Conservation (phyloP, 2,888 invertebrate genomes). For the Pachymerium ferrugineum region DNA sequence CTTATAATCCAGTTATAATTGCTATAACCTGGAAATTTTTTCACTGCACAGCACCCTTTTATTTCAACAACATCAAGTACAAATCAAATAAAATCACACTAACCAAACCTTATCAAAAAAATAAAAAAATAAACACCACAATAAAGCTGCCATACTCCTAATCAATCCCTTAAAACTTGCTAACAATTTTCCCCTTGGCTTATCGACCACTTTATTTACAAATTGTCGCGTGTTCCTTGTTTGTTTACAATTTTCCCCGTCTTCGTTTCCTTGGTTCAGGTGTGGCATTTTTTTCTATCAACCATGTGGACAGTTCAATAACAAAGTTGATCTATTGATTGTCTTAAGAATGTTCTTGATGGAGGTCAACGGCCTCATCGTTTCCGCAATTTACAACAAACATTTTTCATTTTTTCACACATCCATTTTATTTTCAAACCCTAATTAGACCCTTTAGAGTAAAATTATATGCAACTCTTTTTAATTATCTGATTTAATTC, state of each 20-base stretch:
- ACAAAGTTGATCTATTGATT: constrained; percentile 4
- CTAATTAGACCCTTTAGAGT: too few species aligned
- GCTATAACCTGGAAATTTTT: too few species aligned
- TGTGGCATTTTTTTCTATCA: background rate
- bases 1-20: too few species aligned
- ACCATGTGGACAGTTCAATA: constrained; percentile 2
- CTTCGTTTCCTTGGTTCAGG: background rate
- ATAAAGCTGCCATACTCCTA: too few species aligned
- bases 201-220: background rate
- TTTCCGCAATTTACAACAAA: background rate
- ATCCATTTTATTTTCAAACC: background rate
- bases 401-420: background rate
- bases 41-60: too few species aligned
- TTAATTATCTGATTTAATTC: too few species aligned
- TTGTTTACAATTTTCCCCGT: background rate
- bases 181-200: background rate
- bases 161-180: background rate
- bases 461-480: too few species aligned
- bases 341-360: constrained; percentile 8
- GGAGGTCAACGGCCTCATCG: background rate
- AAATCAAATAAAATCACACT: too few species aligned
- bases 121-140: too few species aligned
- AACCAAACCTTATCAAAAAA: too few species aligned
- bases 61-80: too few species aligned
- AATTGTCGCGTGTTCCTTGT: background rate